phyloP scores from a whole-genome alignment of 1,140 invertebrate species.

The Laupala kohalensis region DNA sequence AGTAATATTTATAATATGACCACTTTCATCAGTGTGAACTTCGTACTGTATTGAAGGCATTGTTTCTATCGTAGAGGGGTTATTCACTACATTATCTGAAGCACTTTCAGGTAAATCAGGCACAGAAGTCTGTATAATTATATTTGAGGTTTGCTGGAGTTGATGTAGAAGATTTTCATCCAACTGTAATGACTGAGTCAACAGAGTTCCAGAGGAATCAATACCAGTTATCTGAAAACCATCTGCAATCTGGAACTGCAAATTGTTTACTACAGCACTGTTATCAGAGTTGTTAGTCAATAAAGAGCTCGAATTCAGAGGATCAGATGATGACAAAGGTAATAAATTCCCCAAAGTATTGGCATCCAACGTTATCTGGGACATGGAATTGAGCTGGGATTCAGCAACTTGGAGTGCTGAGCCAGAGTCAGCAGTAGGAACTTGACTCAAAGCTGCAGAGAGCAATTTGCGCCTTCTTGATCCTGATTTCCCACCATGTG shows the following conservation, averaged over 20 bases:
- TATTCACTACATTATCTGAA: not conserved
- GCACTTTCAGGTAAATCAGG: not conserved
- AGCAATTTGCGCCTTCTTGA: not conserved
- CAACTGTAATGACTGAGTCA: conserved; percentile 3
- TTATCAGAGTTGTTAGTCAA: not conserved
- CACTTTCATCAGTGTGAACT: conserved; percentile 3
- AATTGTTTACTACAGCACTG: not conserved
- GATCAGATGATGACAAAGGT: not conserved
- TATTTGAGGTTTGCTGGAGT: conserved; percentile 2
- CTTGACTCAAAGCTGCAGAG: not conserved
- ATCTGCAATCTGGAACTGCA: conserved; percentile 7
- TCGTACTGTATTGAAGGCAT: not conserved
- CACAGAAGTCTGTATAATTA: not conserved
- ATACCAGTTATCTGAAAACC: conserved; percentile 2
- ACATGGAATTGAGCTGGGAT: not conserved
- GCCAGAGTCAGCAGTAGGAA: not conserved
- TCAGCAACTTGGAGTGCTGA: not conserved
- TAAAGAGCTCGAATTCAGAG: not conserved
- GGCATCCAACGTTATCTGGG: conserved; percentile 2
- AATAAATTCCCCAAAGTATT: not conserved
- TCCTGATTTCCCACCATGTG: not conserved
- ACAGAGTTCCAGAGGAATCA: not conserved
- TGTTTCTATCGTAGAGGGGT: not conserved
- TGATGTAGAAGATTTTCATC: conserved; percentile 7
- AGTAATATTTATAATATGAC: conserved; percentile 3